Percentiles rank a stretch among this genome's conserved stretches.
phyloP scores from a whole-genome alignment of 2,113 vertebrate species.

The Cettia cetti region DNA sequence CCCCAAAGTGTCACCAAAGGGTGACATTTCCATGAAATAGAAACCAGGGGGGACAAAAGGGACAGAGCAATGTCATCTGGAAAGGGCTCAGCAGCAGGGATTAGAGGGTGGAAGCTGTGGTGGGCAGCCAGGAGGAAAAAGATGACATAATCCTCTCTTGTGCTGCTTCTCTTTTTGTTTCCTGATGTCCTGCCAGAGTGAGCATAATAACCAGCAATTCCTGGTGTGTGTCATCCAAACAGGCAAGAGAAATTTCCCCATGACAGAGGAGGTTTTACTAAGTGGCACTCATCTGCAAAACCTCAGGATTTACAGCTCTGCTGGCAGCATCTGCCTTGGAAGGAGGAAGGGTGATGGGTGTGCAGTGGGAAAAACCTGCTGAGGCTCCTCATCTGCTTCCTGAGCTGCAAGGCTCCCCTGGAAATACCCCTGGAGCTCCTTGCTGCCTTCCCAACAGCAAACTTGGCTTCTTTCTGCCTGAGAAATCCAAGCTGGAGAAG shows the following conservation, averaged over 20 bases:
- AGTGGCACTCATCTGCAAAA: not conserved
- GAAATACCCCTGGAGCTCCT: not conserved
- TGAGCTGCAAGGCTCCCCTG: not conserved
- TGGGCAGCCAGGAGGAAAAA: constrained; percentile 6
- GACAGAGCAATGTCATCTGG: not conserved
- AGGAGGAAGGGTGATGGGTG: not conserved
- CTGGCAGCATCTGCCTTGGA: not conserved
- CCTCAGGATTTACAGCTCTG: not conserved
- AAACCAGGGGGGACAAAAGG: not conserved
- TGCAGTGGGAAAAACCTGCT: fast-evolving
- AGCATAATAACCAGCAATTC: not conserved
- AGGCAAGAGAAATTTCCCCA: not conserved
- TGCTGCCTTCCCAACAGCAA: not conserved
- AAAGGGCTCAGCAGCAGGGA: not conserved
- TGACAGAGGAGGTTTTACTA: not conserved
- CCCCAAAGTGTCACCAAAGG: not conserved
- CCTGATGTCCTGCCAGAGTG: constrained; percentile 29
- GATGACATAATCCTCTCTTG: constrained; percentile 33
- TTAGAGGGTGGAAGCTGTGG: not conserved
- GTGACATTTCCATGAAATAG: not conserved
- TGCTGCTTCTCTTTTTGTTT: not conserved
- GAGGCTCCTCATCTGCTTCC: not conserved
- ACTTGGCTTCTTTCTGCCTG: not conserved
- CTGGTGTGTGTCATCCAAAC: not conserved
- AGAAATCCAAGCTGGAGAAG: not conserved